These are phyloP conservation scores for Rafetus swinhoei DNA, from an alignment of 2,113 vertebrate species.

Conservation along the genomic window DNA sequence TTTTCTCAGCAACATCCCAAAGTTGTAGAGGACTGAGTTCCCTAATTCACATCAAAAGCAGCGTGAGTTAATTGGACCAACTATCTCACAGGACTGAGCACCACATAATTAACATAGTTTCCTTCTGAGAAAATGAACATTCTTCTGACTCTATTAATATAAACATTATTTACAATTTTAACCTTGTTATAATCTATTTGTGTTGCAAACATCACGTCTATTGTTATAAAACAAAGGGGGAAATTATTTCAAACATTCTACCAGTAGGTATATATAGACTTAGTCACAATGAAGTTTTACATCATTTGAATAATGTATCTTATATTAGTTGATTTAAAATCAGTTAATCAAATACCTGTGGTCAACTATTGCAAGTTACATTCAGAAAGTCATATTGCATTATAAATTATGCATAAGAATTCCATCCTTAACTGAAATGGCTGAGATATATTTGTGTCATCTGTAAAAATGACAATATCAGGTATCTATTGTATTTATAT, in stretches of 20 bases:
- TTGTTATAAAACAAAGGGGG: constrained; percentile 12
- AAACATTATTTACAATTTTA: constrained; percentile 3
- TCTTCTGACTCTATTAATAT: not conserved
- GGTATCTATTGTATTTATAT: not conserved
- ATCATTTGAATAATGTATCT: constrained; percentile 42
- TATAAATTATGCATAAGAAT: constrained; percentile 50
- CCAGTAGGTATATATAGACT: constrained; percentile 23
- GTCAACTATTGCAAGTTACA: constrained; percentile 44
- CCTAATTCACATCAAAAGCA: not conserved
- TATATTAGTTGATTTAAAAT: constrained; percentile 55
- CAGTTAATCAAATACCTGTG: constrained; percentile 51
- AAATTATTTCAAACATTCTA: not conserved
- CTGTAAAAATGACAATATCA: not conserved
- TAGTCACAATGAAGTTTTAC: constrained; percentile 28
- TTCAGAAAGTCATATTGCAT: constrained; percentile 13
- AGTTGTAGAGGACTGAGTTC: not conserved
- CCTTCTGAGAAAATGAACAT: not conserved
- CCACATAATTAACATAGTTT: not conserved
- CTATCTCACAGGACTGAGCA: not conserved
- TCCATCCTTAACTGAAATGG: constrained; percentile 34
- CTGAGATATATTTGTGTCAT: constrained; percentile 5
- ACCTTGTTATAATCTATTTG: not conserved
- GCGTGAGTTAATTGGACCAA: not conserved
- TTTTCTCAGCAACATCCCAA: not conserved
- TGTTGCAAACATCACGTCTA: not conserved